Evolutionary conservation across 2,797 vertebrate genomes (phyloP).

Genomic region (Molossus molossus): DNA sequence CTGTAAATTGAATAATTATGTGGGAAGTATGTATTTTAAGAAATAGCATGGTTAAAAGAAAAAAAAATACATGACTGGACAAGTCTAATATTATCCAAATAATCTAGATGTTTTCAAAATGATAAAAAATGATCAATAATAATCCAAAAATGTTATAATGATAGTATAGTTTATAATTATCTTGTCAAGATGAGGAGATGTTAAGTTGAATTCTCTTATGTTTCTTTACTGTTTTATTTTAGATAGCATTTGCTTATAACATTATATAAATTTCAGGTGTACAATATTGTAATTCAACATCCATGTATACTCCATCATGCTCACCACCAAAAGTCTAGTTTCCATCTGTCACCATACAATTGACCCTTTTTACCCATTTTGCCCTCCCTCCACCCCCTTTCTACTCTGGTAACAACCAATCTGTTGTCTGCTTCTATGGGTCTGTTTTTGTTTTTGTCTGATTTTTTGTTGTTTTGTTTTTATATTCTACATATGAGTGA

Average conservation of each 20-base stretch:
- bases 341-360: background rate
- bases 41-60: background rate
- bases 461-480: background rate
- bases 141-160: background rate
- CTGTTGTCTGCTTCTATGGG: background rate
- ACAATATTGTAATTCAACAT: background rate
- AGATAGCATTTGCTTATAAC: background rate
- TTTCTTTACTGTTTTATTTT: background rate
- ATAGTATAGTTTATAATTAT: background rate
- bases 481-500: background rate
- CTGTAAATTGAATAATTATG: background rate
- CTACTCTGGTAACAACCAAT: background rate
- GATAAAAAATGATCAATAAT: slow-evolving; percentile 11
- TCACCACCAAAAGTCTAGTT: background rate
- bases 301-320: background rate
- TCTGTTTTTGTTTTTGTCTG: background rate
- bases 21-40: background rate
- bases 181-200: background rate
- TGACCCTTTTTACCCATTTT: background rate
- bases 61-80: background rate
- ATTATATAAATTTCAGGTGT: background rate
- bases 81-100: background rate
- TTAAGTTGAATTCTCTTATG: background rate
- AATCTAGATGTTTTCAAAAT: background rate
- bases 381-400: background rate